Conservation (phyloP, 1,140 invertebrate genomes). For the Drosophila mauritiana region DNA sequence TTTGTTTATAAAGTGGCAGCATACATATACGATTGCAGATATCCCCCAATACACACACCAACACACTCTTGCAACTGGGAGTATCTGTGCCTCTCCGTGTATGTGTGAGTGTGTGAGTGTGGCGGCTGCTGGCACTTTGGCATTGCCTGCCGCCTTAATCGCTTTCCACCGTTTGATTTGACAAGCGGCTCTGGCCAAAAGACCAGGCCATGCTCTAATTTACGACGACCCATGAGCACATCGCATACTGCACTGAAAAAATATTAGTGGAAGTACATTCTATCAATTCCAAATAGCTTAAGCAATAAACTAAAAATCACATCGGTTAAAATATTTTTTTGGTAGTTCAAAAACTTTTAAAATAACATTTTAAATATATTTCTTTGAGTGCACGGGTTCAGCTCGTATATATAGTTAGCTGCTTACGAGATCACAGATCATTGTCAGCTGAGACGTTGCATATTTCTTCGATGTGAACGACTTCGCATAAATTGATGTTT, state of each 20-base stretch:
- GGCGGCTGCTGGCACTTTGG: conserved; percentile 55
- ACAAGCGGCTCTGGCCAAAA: conserved; percentile 56
- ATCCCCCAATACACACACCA: conserved; percentile 4
- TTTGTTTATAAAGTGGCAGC: conserved; percentile 81
- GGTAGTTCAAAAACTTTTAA: too few relatives aligned
- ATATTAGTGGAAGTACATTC: too few relatives aligned
- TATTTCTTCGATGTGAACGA: conserved; percentile 50
- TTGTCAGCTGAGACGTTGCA: conserved; percentile 43
- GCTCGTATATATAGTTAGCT: conserved; percentile 11
- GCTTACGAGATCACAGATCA: conserved; percentile 46
- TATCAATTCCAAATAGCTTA: too few relatives aligned
- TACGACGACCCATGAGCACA: conserved; percentile 57
- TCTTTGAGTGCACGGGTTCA: conserved; percentile 1
- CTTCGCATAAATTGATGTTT: conserved; percentile 73
- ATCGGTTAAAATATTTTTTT: too few relatives aligned
- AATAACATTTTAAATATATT: not conserved
- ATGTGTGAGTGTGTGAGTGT: conserved; percentile 19
- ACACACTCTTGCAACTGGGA: conserved; percentile 15
- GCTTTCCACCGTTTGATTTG: conserved; percentile 71
- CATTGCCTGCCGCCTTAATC: conserved; percentile 66
- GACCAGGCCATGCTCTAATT: conserved; percentile 67
- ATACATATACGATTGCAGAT: conserved; percentile 45
- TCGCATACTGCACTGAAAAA: conserved; percentile 7
- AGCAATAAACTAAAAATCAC: too few relatives aligned
- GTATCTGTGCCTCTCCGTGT: not conserved